A percentile compares a stretch with the other conserved stretches of the same genome.
Evolutionary conservation across 2,888 invertebrate species (phyloP).

Genomic region (Rhodophaea formosa): DNA sequence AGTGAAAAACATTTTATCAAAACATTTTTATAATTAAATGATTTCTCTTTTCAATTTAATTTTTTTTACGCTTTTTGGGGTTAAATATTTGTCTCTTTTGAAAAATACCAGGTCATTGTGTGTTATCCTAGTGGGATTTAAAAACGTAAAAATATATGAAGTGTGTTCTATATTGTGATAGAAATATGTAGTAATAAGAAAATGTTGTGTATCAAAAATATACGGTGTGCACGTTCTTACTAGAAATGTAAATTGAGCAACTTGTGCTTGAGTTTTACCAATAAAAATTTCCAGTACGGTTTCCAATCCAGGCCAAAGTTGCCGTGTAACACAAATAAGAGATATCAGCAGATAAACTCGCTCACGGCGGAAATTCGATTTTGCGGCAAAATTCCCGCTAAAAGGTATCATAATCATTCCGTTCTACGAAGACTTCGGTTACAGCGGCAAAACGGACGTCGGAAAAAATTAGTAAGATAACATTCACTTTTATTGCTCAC

Average conservation of each 20-base stretch:
- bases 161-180: too few relatives aligned
- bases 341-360: constrained; percentile 20
- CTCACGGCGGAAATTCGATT: constrained; percentile 37
- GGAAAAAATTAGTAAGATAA: constrained; percentile 67
- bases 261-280: constrained; percentile 10
- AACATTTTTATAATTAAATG: too few relatives aligned
- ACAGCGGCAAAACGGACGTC: constrained; percentile 38
- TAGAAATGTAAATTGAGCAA: constrained; percentile 19
- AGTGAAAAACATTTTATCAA: too few relatives aligned
- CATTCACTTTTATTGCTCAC: constrained; percentile 62
- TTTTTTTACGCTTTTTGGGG: too few relatives aligned
- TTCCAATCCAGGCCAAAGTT: constrained; percentile 14
- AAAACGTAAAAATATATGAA: too few relatives aligned
- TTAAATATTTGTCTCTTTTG: too few relatives aligned
- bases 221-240: too few relatives aligned
- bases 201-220: too few relatives aligned
- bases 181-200: too few relatives aligned
- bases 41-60: too few relatives aligned
- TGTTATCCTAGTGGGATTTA: too few relatives aligned
- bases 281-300: constrained; percentile 10
- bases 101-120: too few relatives aligned
- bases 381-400: constrained; percentile 36
- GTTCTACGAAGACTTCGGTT: constrained; percentile 39
- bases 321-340: constrained; percentile 9
- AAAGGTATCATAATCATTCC: constrained; percentile 46